Conservation (phyloP, 2,888 invertebrate genomes). For the Limnephilus rhombicus region DNA sequence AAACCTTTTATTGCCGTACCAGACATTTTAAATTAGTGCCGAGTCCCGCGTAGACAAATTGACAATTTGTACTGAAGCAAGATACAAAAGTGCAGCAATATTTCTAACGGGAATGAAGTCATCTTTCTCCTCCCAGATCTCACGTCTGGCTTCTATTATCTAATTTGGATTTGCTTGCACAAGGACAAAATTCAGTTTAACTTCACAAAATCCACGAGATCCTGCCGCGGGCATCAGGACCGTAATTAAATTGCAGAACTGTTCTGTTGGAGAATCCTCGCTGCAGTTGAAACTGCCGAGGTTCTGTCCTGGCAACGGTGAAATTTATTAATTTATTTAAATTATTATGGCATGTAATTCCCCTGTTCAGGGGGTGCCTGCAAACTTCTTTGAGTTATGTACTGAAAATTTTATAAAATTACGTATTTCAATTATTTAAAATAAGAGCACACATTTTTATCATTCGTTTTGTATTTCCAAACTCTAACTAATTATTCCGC, state of each 20-base stretch:
- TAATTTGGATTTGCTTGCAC: conserved; percentile 43
- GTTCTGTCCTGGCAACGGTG: not conserved
- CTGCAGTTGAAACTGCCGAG: not conserved
- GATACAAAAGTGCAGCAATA: not conserved
- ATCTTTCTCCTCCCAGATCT: not conserved
- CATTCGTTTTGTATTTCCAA: too few species aligned
- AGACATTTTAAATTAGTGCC: not conserved
- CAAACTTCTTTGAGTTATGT: not conserved
- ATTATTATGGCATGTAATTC: not conserved
- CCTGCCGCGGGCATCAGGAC: conserved; percentile 1
- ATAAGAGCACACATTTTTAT: too few species aligned
- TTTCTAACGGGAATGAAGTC: not conserved
- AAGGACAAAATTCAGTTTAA: conserved; percentile 35
- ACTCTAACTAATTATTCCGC: too few species aligned
- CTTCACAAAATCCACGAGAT: conserved; percentile 20
- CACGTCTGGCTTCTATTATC: conserved; percentile 21
- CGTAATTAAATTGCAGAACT: conserved; percentile 34
- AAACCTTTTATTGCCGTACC: not conserved
- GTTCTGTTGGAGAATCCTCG: not conserved
- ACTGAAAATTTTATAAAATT: too few species aligned
- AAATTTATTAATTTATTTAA: not conserved
- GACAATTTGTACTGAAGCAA: not conserved
- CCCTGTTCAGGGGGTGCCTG: not conserved
- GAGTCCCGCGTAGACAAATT: not conserved
- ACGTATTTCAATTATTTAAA: too few species aligned